phyloP scores from a whole-genome alignment of 2,113 vertebrate genomes.

The Pionites leucogaster region DNA sequence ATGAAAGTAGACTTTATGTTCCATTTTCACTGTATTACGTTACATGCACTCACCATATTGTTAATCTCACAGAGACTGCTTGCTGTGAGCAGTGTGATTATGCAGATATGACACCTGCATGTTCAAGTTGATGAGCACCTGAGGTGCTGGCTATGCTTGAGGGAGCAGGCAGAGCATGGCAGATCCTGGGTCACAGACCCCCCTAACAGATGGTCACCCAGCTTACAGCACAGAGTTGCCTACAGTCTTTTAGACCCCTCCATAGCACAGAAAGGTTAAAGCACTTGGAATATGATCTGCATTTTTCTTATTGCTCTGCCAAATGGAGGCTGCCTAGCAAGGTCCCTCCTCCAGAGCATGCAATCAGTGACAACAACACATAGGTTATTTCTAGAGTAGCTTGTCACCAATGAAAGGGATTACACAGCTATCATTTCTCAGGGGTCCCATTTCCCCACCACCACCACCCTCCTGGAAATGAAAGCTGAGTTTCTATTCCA shows the following conservation, averaged over 20 bases:
- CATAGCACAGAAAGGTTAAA: neutral
- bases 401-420: neutral
- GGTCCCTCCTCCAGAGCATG: neutral
- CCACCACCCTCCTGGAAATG: too few relatives aligned
- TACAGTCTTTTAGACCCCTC: neutral
- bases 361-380: rapidly evolving
- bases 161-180: neutral
- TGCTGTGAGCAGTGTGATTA: neutral
- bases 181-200: neutral
- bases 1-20: neutral
- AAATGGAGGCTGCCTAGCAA: neutral
- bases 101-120: rapidly evolving
- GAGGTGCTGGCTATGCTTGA: too few relatives aligned
- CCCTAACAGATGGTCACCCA: neutral
- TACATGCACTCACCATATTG: rapidly evolving
- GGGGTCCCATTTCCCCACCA: neutral
- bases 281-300: neutral
- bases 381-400: neutral
- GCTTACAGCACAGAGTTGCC: neutral
- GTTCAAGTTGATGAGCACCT: neutral
- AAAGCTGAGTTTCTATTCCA: neutral
- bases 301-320: neutral
- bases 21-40: rapidly evolving
- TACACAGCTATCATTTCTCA: neutral
- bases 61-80: neutral